Evolutionary conservation across 2,113 vertebrate genomes (phyloP).

Genomic region (Enhydra lutris): DNA sequence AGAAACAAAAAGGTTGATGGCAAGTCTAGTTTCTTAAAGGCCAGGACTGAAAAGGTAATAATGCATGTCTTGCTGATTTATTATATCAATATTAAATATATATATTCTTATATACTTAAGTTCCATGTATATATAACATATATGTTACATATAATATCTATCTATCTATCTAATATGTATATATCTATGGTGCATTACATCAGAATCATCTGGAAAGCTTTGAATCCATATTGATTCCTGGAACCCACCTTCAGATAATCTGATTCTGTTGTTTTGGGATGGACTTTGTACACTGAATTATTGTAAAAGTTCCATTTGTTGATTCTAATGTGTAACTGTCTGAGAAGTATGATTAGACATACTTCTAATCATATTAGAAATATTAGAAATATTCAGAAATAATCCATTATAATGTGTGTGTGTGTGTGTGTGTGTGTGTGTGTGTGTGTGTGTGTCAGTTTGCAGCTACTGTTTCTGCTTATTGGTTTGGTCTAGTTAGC

Average conservation of each 20-base stretch:
- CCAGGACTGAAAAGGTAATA: neutral
- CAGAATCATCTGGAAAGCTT: neutral
- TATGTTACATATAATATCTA: no score
- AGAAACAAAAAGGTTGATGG: neutral
- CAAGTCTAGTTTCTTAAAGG: neutral
- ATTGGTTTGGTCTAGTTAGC: neutral
- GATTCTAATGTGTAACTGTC: neutral
- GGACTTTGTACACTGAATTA: neutral
- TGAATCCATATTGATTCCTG: neutral
- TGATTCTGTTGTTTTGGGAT: neutral
- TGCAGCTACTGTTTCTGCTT: conserved; percentile 19
- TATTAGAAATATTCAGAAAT: neutral
- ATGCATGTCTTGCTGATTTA: neutral
- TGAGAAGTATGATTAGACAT: neutral
- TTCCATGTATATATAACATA: no score
- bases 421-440: neutral
- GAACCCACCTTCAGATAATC: neutral
- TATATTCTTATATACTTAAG: neutral
- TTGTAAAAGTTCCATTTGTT: neutral
- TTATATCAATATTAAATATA: neutral
- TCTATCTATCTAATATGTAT: neutral
- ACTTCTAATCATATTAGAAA: no score
- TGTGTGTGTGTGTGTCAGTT: neutral
- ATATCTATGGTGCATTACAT: no score
- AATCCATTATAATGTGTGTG: neutral